Evolutionary conservation across 2,888 invertebrate species (phyloP).

Genomic region (Dilophus febrilis): DNA sequence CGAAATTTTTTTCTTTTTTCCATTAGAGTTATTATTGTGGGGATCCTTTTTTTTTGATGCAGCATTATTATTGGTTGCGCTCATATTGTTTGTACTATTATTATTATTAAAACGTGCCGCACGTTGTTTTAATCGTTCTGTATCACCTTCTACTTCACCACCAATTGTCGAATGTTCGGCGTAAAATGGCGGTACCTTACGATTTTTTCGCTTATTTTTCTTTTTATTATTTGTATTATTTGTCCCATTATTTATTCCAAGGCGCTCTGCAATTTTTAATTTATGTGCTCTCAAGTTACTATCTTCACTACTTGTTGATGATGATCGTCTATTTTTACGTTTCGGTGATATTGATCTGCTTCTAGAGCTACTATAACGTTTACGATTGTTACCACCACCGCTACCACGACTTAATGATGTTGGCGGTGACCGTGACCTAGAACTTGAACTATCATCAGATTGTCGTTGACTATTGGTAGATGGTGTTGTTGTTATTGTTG

Average conservation of each 20-base stretch:
- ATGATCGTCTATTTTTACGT: constrained; percentile 17
- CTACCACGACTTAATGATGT: constrained; percentile 18
- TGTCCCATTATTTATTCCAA: constrained; percentile 21
- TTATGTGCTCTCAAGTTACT: constrained; percentile 14
- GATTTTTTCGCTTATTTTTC: constrained; percentile 25
- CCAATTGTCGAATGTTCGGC: constrained; percentile 45
- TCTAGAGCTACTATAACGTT: no score
- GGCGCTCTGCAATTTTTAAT: constrained; percentile 39
- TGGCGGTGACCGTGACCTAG: constrained; percentile 19
- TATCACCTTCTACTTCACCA: constrained; percentile 52
- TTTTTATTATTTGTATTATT: constrained; percentile 16
- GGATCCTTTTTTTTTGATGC: constrained; percentile 15
- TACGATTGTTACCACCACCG: constrained; percentile 11
- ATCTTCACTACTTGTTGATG: background rate
- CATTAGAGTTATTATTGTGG: no score
- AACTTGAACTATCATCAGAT: constrained; percentile 19
- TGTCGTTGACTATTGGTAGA: constrained; percentile 21
- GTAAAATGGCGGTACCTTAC: constrained; percentile 44
- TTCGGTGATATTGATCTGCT: constrained; percentile 24
- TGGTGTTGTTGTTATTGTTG: no score
- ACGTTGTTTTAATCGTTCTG: constrained; percentile 67
- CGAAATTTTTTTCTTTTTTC: constrained; percentile 12
- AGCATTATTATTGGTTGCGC: background rate
- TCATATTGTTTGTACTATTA: no score
- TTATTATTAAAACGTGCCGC: constrained; percentile 67